A percentile compares a stretch with the other conserved stretches of the same genome.
phyloP scores from a whole-genome alignment of 2,888 invertebrate species.

The Andrena praecox region DNA sequence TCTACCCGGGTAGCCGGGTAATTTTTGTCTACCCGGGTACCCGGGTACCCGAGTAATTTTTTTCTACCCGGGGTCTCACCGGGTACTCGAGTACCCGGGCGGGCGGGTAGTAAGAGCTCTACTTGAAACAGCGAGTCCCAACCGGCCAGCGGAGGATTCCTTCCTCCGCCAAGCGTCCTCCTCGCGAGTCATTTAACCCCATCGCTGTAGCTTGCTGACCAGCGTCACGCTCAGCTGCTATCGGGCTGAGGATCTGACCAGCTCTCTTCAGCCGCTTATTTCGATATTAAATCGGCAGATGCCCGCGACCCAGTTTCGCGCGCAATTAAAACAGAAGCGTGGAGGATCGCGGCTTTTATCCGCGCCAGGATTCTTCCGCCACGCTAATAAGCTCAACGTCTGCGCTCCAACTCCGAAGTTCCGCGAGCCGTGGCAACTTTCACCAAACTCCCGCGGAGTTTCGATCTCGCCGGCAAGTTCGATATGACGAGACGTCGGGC shows the following conservation, averaged over 20 bases:
- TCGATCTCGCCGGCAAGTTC: no score
- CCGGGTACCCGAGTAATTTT: no score
- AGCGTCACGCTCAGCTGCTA: background rate
- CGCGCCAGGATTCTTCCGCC: background rate
- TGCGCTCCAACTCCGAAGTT: no score
- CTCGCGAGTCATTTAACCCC: slow-evolving; percentile 13
- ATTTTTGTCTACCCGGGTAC: no score
- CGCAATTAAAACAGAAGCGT: background rate
- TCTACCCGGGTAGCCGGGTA: no score
- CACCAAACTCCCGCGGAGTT: no score
- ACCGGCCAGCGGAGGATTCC: background rate
- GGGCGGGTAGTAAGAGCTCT: no score
- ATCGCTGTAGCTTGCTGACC: background rate
- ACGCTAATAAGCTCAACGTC: background rate
- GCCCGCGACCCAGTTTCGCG: slow-evolving; percentile 3
- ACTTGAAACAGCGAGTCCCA: slow-evolving; percentile 26
- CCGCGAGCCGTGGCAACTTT: no score
- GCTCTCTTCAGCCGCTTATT: background rate
- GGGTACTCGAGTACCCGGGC: no score
- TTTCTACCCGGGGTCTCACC: no score
- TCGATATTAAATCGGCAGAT: slow-evolving; percentile 11
- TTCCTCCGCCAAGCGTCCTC: background rate
- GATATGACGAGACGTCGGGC: no score
- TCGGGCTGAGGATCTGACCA: background rate
- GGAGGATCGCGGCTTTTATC: no score